phyloP scores from a whole-genome alignment of 2,113 vertebrate species.

The Caloenas nicobarica region DNA sequence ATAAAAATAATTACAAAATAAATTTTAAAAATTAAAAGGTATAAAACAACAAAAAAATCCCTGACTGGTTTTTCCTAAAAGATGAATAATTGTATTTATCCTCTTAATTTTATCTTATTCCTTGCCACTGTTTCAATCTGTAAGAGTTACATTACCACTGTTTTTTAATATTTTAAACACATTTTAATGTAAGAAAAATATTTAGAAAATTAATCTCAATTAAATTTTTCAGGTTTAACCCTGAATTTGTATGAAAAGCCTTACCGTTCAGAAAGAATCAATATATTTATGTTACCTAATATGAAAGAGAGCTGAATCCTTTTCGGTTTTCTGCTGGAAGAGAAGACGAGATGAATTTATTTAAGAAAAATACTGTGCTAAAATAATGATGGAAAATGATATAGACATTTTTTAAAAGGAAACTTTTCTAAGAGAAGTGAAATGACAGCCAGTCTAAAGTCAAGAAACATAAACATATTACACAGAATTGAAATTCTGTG shows the following conservation, averaged over 20 bases:
- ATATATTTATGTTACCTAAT: accelerated
- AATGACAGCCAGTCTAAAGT: background rate
- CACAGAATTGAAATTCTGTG: background rate
- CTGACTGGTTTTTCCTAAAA: background rate
- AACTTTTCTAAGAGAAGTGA: background rate
- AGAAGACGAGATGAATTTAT: background rate
- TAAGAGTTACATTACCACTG: background rate
- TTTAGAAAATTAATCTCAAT: background rate
- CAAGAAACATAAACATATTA: background rate
- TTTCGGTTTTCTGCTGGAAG: background rate
- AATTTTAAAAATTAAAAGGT: background rate
- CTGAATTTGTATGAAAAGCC: background rate
- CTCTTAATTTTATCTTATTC: background rate
- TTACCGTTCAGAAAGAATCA: background rate
- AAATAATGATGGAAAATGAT: background rate
- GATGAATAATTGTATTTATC: background rate
- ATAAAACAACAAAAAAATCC: background rate
- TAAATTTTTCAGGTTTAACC: background rate
- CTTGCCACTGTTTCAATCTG: background rate
- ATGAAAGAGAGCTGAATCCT: background rate
- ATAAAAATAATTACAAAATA: background rate
- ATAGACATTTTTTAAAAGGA: background rate
- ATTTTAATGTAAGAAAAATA: background rate
- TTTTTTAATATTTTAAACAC: background rate
- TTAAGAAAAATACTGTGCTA: background rate